Base-by-base conservation (phyloP, 2,888 invertebrate genomes). In the Drosophila limbata region DNA sequence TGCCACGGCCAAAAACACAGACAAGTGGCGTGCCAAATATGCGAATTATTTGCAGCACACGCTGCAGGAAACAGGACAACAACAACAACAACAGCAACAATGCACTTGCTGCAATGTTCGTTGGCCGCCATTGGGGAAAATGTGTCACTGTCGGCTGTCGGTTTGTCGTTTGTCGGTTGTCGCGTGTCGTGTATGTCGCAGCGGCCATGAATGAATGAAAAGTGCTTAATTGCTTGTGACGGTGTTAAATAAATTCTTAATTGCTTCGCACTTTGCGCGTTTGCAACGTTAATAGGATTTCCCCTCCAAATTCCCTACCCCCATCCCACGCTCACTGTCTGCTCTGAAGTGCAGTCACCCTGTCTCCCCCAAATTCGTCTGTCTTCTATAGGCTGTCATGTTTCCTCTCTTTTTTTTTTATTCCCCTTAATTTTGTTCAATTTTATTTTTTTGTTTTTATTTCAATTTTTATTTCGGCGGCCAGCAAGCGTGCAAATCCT, bases 221-320 rank as follows among this genome's bases (percentile, higher is more conserved):
- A 90, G 89, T 87, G 91, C 90, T 91, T 91, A 92, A 92, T 92
- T 92, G 91, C 92, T 91, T 91, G 92, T 91, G 91, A 91, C 90
- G 90, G 91, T 90, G 91, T 92, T 91, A 91, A 92, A 92, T 92
- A 91, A 91, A 92, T 92, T 92, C 91, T 92, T 92, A 92, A 92
- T 91, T 91, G 91, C 89, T 91, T 92, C 89, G 91, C 91, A 91
- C 91, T 92, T 91, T 91, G 89, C 91, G 90, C 90, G 90, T 87
- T 90, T 90, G 88, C 91, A 88, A 80, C 83, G 83, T 86, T 91
- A 91, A 91, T 91, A 91, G 91, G 89, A 91, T 91, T 91, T 91
- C 77, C 81, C 75, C 59, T 10, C 40, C 35, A 47, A 25, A 25
- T 25, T 31, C 59, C 51, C 42, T 6, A 10, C n/a, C 1, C 28